Percentiles rank a stretch among this genome's conserved stretches.
These are phyloP conservation scores for Pachyuromys duprasi DNA, from an alignment of 2,797 vertebrate genomes.

Conservation along the genomic window DNA sequence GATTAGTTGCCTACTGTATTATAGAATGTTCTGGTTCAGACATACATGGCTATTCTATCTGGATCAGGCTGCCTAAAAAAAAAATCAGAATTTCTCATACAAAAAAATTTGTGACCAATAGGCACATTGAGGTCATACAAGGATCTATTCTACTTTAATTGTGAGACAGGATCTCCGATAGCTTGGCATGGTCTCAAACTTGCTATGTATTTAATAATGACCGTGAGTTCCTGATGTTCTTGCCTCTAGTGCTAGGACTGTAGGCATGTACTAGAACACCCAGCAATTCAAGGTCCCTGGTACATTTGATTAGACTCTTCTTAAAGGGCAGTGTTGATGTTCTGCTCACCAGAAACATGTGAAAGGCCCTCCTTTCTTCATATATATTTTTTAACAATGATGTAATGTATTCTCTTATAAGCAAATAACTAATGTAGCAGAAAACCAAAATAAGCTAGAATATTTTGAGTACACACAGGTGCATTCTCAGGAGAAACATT, in stretches of 20 bases:
- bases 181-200: neutral
- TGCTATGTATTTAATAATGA: neutral
- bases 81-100: neutral
- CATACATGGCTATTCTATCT: neutral
- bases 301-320: neutral
- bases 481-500: neutral
- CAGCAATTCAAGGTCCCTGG: neutral
- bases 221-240: neutral
- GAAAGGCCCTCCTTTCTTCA: neutral
- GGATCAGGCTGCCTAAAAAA: neutral
- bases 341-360: neutral
- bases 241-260: neutral
- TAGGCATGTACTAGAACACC: no score
- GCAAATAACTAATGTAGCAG: neutral
- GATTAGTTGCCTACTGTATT: neutral
- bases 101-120: neutral
- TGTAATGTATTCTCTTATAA: neutral
- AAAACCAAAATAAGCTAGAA: neutral
- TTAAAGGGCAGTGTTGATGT: neutral
- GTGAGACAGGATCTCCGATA: neutral
- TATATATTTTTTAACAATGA: neutral
- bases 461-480: neutral
- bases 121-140: neutral
- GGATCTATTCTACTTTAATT: neutral
- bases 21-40: neutral